Evolutionary conservation across 2,888 invertebrate genomes (phyloP).

Genomic region (Meandrusa payeni): DNA sequence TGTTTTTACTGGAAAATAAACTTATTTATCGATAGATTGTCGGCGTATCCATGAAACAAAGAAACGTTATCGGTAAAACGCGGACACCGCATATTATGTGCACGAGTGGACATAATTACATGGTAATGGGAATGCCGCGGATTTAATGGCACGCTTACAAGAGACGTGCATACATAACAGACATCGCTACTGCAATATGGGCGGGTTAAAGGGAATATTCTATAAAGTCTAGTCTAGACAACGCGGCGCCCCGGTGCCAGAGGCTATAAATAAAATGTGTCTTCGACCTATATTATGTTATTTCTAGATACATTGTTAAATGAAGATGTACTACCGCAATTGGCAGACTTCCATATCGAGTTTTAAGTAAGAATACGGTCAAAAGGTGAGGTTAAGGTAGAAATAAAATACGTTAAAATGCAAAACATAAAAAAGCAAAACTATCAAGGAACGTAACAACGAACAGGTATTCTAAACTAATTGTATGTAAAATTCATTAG

Average conservation of each 20-base stretch:
- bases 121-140: conserved; percentile 16
- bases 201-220: conserved; percentile 43
- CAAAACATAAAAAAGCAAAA: too few relatives aligned
- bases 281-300: conserved; percentile 45
- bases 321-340: conserved; percentile 35
- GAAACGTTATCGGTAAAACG: conserved; percentile 4
- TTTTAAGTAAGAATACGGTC: too few relatives aligned
- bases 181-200: conserved; percentile 25
- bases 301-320: conserved; percentile 35
- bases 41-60: conserved; percentile 11
- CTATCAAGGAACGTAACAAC: too few relatives aligned
- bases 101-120: conserved; percentile 23
- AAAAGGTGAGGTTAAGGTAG: too few relatives aligned
- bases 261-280: conserved; percentile 47
- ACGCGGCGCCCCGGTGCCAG: conserved; percentile 49
- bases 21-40: conserved; percentile 1
- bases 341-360: too few relatives aligned
- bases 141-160: conserved; percentile 15
- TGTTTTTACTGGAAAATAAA: too few relatives aligned
- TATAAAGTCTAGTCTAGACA: conserved; percentile 58
- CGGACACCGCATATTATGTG: conserved; percentile 10
- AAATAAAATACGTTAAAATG: too few relatives aligned
- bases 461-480: too few relatives aligned
- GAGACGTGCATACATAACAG: conserved; percentile 19
- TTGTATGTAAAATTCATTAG: too few relatives aligned